Conservation (phyloP, 2,888 invertebrate genomes). For the Endomychus coccineus region DNA sequence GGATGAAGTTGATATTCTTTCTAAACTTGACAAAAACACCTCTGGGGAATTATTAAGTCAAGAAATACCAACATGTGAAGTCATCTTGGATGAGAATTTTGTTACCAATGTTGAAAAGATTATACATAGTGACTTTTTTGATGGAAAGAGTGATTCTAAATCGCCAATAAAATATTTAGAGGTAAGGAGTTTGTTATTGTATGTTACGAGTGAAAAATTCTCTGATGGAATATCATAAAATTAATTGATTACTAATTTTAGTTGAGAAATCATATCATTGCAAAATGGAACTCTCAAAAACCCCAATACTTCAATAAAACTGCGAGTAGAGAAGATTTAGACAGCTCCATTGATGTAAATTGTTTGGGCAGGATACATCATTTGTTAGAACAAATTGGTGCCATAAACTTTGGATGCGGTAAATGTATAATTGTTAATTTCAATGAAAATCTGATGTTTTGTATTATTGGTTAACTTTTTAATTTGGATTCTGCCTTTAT, state of each 20-base stretch:
- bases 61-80: constrained; percentile 46
- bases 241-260: constrained; percentile 24
- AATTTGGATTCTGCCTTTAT: too few species aligned
- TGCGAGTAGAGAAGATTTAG: constrained; percentile 47
- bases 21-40: too few species aligned
- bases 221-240: constrained; percentile 4
- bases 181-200: too few species aligned
- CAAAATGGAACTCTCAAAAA: constrained; percentile 47
- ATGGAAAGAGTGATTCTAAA: constrained; percentile 44
- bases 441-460: too few species aligned
- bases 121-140: constrained; percentile 51
- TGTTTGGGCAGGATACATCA: constrained; percentile 53
- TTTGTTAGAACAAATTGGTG: constrained; percentile 55
- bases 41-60: too few species aligned
- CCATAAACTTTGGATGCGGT: constrained; percentile 57
- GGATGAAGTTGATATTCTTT: too few species aligned
- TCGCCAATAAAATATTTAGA: constrained; percentile 48
- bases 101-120: constrained; percentile 50
- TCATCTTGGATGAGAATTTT: constrained; percentile 36
- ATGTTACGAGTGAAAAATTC: too few species aligned
- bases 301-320: constrained; percentile 55
- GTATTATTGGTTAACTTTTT: too few species aligned
- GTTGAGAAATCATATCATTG: constrained; percentile 53
- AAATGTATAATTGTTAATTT: too few species aligned
- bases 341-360: constrained; percentile 37